Percentiles rank a stretch among this genome's conserved stretches.
Evolutionary conservation across 2,113 vertebrate genomes (phyloP).

Genomic region (Prochilodus magdalenae): DNA sequence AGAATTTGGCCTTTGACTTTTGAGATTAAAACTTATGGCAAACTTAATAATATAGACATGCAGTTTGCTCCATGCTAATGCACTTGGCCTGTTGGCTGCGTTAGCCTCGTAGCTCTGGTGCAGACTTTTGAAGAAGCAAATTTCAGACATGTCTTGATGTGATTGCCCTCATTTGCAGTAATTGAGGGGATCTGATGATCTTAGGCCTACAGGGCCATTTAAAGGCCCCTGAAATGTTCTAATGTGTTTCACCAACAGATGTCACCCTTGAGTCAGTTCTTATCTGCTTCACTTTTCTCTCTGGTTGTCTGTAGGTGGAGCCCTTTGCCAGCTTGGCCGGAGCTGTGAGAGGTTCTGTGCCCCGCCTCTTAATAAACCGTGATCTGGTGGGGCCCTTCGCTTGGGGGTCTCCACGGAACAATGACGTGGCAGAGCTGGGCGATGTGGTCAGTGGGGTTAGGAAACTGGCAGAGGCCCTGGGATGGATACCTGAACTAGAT

Average conservation of each 20-base stretch:
- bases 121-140: no score
- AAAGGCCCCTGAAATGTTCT: neutral
- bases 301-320: conserved; percentile 81
- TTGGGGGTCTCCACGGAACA: conserved; percentile 62
- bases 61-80: no score
- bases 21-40: no score
- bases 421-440: conserved; percentile 83
- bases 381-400: conserved; percentile 87
- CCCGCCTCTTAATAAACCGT: conserved; percentile 90
- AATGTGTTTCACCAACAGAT: conserved; percentile 16
- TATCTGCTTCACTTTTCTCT: neutral
- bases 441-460: conserved; percentile 83
- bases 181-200: neutral
- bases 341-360: conserved; percentile 77
- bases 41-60: no score
- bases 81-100: no score
- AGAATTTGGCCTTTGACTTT: no score
- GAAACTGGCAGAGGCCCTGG: conserved; percentile 82
- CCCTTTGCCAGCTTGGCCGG: conserved; percentile 91
- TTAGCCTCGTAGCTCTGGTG: no score
- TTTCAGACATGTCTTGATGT: no score
- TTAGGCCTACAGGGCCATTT: neutral
- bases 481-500: conserved; percentile 82
- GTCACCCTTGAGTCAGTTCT: neutral
- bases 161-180: no score